phyloP scores from a whole-genome alignment of 2,888 invertebrate genomes.

The Chaetogeoica ovagalla region DNA sequence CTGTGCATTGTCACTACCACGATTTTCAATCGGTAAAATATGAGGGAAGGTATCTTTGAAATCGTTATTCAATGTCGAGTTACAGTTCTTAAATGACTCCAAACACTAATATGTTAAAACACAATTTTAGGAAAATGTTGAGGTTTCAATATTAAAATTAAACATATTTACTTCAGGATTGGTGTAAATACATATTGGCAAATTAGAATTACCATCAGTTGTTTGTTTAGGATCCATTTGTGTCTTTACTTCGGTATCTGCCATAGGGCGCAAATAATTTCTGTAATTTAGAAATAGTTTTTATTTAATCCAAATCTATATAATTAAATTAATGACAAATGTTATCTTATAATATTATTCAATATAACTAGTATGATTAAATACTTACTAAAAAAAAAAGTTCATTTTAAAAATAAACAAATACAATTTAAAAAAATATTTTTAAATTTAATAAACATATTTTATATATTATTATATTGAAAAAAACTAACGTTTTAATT shows the following conservation, averaged over 20 bases:
- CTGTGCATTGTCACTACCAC: slow-evolving; percentile 58
- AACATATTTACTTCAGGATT: slow-evolving; percentile 31
- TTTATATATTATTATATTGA: background rate
- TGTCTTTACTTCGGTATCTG: slow-evolving; percentile 72
- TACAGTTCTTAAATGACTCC: slow-evolving; percentile 71
- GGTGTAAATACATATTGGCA: slow-evolving; percentile 22
- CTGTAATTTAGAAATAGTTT: slow-evolving; percentile 56
- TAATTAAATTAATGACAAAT: no score
- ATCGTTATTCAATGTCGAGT: slow-evolving; percentile 67
- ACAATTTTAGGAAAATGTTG: background rate
- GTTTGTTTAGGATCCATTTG: slow-evolving; percentile 72
- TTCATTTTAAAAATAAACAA: no score
- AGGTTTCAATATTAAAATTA: background rate
- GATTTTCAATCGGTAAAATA: slow-evolving; percentile 68
- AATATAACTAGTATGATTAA: no score
- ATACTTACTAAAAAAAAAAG: no score
- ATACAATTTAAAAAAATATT: background rate
- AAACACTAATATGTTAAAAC: slow-evolving; percentile 16
- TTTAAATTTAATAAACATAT: background rate
- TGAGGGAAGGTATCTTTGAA: slow-evolving; percentile 73
- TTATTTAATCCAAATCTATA: no score
- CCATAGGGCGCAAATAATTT: slow-evolving; percentile 68
- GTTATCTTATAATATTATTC: no score
- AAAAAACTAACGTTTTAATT: background rate
- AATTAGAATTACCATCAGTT: slow-evolving; percentile 59